These are phyloP conservation scores for Ailurus styani DNA, from an alignment of 2,113 vertebrate genomes.

Conservation along the genomic window DNA sequence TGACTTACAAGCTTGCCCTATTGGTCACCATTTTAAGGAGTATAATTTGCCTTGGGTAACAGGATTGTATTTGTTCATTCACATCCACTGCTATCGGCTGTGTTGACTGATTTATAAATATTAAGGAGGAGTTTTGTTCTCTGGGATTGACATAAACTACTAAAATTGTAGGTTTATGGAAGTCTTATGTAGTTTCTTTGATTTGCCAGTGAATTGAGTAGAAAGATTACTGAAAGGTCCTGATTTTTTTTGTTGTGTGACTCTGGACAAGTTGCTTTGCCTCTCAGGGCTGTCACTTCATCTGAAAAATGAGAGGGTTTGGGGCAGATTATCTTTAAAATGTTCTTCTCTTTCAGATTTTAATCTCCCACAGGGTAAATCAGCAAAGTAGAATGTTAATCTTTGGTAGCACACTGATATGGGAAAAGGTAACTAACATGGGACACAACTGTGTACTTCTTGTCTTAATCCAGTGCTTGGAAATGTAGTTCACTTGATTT, in stretches of 20 bases:
- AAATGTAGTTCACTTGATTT: not conserved
- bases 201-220: not conserved
- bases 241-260: not conserved
- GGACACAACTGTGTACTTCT: not conserved
- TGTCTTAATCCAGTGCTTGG: not conserved
- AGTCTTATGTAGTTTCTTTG: not conserved
- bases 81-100: not conserved
- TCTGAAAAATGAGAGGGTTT: not conserved
- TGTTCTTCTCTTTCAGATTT: not conserved
- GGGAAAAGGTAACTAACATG: not conserved
- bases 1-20: not conserved
- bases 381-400: not conserved
- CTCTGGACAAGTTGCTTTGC: not conserved
- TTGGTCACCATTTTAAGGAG: not conserved
- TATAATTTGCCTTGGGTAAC: not conserved
- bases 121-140: not conserved
- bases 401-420: not conserved
- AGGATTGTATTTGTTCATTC: not conserved
- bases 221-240: not conserved
- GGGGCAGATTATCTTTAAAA: not conserved
- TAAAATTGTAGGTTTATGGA: not conserved
- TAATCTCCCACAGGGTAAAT: not conserved
- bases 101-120: slow-evolving; percentile 6
- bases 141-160: not conserved
- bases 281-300: not conserved